phyloP scores from a whole-genome alignment of 2,113 vertebrate species.

The Natator depressus region DNA sequence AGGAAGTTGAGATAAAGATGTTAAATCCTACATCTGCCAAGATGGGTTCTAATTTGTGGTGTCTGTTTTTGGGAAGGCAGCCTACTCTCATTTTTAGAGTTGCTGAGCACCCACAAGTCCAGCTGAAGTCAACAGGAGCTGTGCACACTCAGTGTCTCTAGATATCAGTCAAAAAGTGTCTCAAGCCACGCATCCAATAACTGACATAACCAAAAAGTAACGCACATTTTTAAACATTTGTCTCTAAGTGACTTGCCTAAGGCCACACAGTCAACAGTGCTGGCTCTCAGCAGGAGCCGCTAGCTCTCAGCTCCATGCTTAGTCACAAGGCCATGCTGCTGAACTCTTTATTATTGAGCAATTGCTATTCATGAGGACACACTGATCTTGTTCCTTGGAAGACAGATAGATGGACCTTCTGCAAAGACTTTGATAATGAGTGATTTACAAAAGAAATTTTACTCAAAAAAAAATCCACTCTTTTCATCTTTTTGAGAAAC shows the following conservation, averaged over 20 bases:
- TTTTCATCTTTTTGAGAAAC: neutral
- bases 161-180: neutral
- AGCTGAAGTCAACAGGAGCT: neutral
- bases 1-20: neutral
- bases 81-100: neutral
- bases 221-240: neutral
- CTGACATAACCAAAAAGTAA: rapidly evolving
- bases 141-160: neutral
- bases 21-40: neutral
- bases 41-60: neutral
- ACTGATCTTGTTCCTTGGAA: neutral
- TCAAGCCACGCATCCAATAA: neutral
- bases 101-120: neutral
- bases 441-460: neutral
- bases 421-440: neutral
- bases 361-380: neutral
- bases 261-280: neutral
- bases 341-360: neutral
- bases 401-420: neutral
- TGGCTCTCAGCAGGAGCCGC: neutral
- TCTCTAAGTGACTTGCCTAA: neutral
- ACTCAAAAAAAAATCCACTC: neutral
- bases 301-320: neutral
- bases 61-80: neutral
- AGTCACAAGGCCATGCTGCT: neutral